phyloP scores from a whole-genome alignment of 2,113 vertebrate species.

The Chaetops frenatus region DNA sequence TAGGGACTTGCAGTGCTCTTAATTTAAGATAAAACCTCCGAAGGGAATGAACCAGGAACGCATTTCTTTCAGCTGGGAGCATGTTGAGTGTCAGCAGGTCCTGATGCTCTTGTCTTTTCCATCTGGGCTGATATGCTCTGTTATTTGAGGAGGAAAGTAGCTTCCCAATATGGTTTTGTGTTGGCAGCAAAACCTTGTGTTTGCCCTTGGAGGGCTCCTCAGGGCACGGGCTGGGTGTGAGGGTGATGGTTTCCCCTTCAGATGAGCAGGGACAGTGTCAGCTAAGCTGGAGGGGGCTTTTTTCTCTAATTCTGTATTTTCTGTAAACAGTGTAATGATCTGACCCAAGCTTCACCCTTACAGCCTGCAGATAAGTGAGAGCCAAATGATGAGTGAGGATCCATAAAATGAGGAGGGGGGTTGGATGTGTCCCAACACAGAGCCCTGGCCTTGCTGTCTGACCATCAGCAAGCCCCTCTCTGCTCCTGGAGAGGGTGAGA shows the following conservation, averaged over 20 bases:
- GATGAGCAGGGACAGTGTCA: not conserved
- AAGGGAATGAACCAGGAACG: not conserved
- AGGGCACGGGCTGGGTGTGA: not conserved
- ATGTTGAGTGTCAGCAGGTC: not conserved
- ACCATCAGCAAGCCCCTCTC: not conserved
- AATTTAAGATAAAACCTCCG: not conserved
- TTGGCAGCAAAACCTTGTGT: not conserved
- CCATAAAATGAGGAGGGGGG: not conserved
- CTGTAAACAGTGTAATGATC: not conserved
- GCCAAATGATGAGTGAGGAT: not conserved
- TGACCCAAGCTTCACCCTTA: not conserved
- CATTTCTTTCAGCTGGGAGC: not conserved
- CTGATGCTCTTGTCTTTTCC: not conserved
- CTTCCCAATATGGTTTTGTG: not conserved
- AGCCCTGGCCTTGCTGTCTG: not conserved
- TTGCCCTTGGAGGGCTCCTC: not conserved
- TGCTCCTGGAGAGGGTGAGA: not conserved
- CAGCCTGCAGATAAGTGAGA: not conserved
- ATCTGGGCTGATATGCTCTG: rapidly evolving
- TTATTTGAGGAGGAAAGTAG: not conserved
- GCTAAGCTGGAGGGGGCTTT: not conserved
- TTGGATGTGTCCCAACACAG: not conserved
- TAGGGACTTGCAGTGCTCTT: not conserved
- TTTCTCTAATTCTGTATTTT: not conserved
- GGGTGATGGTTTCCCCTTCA: not conserved